Evolutionary conservation across 1,140 invertebrate species (phyloP), one percentile per base, ranked within the genome.

Genomic region (Globodera ellingtonae): DNA sequence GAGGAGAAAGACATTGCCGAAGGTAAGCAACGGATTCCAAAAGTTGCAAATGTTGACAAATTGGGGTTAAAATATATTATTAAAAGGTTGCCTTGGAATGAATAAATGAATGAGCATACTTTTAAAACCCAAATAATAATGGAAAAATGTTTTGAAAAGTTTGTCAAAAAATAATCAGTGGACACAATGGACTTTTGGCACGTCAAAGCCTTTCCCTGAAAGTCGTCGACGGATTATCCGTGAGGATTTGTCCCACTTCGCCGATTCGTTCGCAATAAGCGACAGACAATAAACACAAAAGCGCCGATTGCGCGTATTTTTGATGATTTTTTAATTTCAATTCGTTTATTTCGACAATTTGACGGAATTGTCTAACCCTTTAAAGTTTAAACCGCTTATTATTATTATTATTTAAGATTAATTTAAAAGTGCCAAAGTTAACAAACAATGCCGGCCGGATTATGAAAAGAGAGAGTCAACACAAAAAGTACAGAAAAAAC

Each of bases 1-100:
- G 75, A 62, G 69, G 56, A 77, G 75, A 62, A 77, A 59, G 74
- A 76, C 74, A 76, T 76, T 76, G 59, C 13, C 56, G 7, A 76
- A 50, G 52, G 75, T 56, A 24, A 70, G 18, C 15, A 75, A 62
- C 62, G 73, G 73, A 59, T 75, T 75, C 35, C 35, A 59, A 75
- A 75, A 62, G 48, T 75, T 50, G 24, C 73, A 75, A 52, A 75
- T 75, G 5, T n/a, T 75, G 73, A 50, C n/a, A 62, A 62, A 18
- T 62, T 6, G 52, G 0, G 52, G 15, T 52, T 62, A 15, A 62
- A 18, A 18, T 15, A 62, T 6, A 62, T 18, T 62, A 52, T 13
- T 52, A 52, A 52, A 52, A 52, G 35, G 10, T 52, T 52, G 4
- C 7, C 0, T 52, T 52, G 7, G 52, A 9, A 52, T 10, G 52